Evolutionary conservation across 2,888 invertebrate genomes (phyloP).

Genomic region (Gisinianus flammeolus): DNA sequence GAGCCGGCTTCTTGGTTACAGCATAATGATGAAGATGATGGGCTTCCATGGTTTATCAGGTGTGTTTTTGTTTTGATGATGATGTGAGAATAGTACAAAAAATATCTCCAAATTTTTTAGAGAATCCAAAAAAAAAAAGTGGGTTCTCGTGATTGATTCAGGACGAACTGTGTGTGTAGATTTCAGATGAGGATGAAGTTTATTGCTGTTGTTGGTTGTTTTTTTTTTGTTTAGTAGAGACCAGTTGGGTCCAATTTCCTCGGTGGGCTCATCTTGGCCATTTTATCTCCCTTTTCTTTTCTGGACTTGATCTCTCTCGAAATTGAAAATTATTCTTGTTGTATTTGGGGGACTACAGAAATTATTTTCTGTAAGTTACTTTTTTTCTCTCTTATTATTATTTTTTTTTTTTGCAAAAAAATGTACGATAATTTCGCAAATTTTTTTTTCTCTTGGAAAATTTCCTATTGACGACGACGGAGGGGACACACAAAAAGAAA

Average conservation of each 20-base stretch:
- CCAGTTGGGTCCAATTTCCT: conserved; percentile 57
- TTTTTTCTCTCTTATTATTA: neutral
- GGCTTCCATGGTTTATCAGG: conserved; percentile 7
- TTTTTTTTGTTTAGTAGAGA: conserved; percentile 49
- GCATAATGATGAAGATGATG: conserved; percentile 1
- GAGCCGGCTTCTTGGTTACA: conserved; percentile 14
- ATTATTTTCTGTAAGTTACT: neutral
- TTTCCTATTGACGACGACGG: neutral
- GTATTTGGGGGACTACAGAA: neutral
- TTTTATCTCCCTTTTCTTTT: conserved; percentile 1
- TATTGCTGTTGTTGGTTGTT: too few relatives aligned
- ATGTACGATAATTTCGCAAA: neutral
- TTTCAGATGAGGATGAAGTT: neutral
- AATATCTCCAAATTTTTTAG: too few relatives aligned
- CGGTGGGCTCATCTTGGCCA: conserved; percentile 51
- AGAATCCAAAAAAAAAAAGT: too few relatives aligned
- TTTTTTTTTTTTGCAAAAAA: conserved; percentile 15
- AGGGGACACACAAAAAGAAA: conserved; percentile 15
- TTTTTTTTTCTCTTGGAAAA: neutral
- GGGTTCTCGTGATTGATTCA: too few relatives aligned
- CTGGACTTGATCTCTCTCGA: neutral
- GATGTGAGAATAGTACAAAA: neutral
- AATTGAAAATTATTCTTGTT: conserved; percentile 2
- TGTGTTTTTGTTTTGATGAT: neutral
- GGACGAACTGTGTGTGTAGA: neutral